Conservation (phyloP, 2,797 vertebrate genomes). For the Aphelocoma californica region DNA sequence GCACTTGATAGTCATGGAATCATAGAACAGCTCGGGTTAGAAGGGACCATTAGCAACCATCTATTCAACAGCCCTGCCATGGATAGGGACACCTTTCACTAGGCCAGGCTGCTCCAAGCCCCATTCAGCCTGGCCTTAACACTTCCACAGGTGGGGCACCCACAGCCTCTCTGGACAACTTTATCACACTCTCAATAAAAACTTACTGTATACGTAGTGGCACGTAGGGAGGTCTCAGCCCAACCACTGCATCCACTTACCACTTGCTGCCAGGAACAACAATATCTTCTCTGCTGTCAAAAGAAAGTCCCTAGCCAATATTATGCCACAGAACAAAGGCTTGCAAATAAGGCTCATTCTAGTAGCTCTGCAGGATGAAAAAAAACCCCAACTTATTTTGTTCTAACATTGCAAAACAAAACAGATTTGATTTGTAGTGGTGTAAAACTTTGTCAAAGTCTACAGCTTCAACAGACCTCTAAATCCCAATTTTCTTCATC, state of each 20-base stretch:
- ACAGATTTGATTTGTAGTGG: slow-evolving; percentile 83
- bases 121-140: background rate
- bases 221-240: accelerated
- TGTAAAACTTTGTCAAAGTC: slow-evolving; percentile 80
- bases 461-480: slow-evolving; percentile 85
- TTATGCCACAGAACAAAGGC: background rate
- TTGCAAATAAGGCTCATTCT: background rate
- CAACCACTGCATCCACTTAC: background rate
- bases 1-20: background rate
- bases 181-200: background rate
- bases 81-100: background rate
- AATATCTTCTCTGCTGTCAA: background rate
- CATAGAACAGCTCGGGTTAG: accelerated
- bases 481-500: slow-evolving; percentile 76
- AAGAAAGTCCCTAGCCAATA: background rate
- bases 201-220: accelerated
- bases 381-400: slow-evolving; percentile 76
- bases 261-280: background rate
- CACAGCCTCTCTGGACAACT: background rate
- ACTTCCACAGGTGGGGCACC: background rate
- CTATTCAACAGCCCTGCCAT: background rate
- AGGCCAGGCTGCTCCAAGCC: background rate
- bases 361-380: background rate
- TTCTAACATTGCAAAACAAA: slow-evolving; percentile 88
- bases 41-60: accelerated